A percentile compares a stretch with the other conserved stretches of the same genome.
Conservation (phyloP, 2,888 invertebrate species). For the Caenorhabditis wallacei region DNA sequence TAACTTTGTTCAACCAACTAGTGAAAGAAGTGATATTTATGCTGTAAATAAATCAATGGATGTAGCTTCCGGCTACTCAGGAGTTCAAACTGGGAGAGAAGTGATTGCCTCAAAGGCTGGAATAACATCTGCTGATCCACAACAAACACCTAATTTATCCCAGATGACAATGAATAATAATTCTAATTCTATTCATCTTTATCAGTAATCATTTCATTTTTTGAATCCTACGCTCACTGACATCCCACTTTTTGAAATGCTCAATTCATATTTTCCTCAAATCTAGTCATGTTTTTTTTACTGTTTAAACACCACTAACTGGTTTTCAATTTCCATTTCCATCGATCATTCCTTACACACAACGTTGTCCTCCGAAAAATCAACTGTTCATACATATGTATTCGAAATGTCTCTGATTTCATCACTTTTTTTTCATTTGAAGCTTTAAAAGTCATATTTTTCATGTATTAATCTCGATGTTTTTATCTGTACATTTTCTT, state of each 20-base stretch:
- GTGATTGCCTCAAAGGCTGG: background rate
- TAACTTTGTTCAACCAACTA: no score
- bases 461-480: background rate
- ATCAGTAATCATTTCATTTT: background rate
- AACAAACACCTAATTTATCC: background rate
- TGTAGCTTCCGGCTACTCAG: no score
- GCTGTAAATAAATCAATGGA: no score
- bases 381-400: background rate
- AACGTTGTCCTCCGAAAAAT: background rate
- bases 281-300: slow-evolving; percentile 14
- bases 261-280: background rate
- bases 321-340: slow-evolving; percentile 1
- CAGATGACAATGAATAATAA: background rate
- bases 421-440: background rate
- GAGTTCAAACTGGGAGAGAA: no score
- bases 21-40: no score
- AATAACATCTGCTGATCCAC: background rate
- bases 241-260: background rate
- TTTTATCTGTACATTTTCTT: no score
- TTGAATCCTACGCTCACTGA: no score
- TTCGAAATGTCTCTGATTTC: background rate
- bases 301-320: background rate
- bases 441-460: background rate
- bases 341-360: slow-evolving; percentile 15
- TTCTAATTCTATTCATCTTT: background rate